These are phyloP conservation scores for Amphibalanus amphitrite DNA, from an alignment of 1,140 invertebrate genomes.

Conservation along the genomic window DNA sequence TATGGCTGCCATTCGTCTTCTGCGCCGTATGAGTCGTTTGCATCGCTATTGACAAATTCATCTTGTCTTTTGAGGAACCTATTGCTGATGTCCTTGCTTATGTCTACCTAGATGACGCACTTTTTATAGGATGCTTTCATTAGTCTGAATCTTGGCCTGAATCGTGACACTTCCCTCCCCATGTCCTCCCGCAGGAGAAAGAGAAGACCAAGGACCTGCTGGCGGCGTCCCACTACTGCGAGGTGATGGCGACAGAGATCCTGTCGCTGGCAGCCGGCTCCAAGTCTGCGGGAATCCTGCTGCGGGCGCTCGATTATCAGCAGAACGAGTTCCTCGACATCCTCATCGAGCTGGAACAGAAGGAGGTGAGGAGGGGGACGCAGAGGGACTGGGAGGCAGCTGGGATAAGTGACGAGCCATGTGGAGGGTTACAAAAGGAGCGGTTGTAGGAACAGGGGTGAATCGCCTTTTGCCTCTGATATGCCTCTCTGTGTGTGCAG, in stretches of 20 bases:
- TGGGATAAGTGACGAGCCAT: not conserved
- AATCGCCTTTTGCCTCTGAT: too few species aligned
- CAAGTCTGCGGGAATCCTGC: conserved; percentile 64
- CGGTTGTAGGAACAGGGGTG: too few species aligned
- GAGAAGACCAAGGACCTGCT: conserved; percentile 91
- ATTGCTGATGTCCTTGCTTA: too few species aligned
- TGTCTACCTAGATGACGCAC: too few species aligned
- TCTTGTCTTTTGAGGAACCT: too few species aligned
- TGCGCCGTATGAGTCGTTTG: too few species aligned
- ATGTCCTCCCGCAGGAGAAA: conserved; percentile 50
- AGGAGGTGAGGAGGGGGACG: conserved; percentile 52
- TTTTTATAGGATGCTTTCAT: too few species aligned
- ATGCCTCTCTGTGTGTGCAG: conserved; percentile 9
- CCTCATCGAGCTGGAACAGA: conserved; percentile 95
- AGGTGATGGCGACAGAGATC: conserved; percentile 91
- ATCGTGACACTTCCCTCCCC: too few species aligned
- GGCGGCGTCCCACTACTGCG: conserved; percentile 85
- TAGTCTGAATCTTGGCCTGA: too few species aligned
- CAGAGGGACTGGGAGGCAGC: not conserved
- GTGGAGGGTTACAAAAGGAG: not conserved
- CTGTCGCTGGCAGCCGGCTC: conserved; percentile 72
- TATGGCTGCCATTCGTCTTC: conserved; percentile 23
- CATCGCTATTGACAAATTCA: too few species aligned
- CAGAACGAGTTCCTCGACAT: conserved; percentile 93
- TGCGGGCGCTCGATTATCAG: conserved; percentile 75